Conservation (phyloP, 2,888 invertebrate genomes). For the Mamestra brassicae region DNA sequence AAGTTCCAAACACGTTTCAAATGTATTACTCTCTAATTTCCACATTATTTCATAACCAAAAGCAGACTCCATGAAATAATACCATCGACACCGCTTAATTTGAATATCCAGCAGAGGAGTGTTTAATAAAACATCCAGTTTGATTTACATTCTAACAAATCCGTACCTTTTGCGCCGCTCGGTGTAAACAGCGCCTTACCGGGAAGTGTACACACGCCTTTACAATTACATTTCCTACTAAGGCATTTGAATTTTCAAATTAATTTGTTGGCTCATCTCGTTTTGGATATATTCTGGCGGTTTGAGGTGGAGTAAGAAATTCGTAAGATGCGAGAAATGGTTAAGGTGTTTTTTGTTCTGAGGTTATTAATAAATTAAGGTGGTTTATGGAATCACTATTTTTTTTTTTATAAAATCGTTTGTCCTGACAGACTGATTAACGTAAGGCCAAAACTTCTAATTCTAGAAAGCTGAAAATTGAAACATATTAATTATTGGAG, state of each 20-base stretch:
- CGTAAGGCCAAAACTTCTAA: too few relatives aligned
- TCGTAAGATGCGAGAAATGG: not conserved
- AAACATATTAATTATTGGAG: too few relatives aligned
- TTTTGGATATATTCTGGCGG: conserved; percentile 51
- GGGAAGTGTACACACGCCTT: conserved; percentile 72
- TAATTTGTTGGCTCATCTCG: conserved; percentile 71
- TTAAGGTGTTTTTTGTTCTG: not conserved
- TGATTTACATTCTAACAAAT: conserved; percentile 89
- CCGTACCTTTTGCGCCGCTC: conserved; percentile 88
- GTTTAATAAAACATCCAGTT: conserved; percentile 90
- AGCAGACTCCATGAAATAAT: conserved; percentile 71
- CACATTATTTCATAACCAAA: not conserved
- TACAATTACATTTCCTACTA: conserved; percentile 69
- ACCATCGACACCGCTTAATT: conserved; percentile 87
- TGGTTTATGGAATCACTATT: too few relatives aligned
- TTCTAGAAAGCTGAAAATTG: too few relatives aligned
- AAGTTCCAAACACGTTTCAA: too few relatives aligned
- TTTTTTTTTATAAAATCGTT: too few relatives aligned
- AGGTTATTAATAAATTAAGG: not conserved
- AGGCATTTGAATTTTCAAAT: conserved; percentile 77
- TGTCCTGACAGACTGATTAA: too few relatives aligned
- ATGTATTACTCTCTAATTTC: too few relatives aligned
- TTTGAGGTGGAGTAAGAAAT: conserved; percentile 40
- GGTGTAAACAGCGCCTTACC: conserved; percentile 86
- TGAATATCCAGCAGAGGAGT: conserved; percentile 88